These are phyloP conservation scores for Carposina sasakii DNA, from an alignment of 1,140 invertebrate genomes.

Conservation along the genomic window DNA sequence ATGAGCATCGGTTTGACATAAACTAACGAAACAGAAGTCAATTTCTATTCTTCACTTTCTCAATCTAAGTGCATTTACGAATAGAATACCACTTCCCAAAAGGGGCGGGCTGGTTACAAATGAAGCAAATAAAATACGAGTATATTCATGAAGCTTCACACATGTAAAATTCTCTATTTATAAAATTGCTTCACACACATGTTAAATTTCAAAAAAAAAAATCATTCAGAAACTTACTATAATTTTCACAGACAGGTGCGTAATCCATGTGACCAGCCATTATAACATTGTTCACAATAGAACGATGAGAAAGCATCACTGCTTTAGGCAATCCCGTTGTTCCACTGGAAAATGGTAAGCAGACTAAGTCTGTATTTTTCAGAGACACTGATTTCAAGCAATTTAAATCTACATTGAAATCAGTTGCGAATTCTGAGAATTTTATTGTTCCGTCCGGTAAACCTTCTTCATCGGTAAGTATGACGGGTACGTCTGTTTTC, in stretches of 20 bases:
- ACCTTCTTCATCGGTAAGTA: conserved; percentile 63
- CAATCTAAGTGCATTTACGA: too few species aligned
- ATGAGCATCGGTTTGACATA: too few species aligned
- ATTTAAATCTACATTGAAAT: conserved; percentile 60
- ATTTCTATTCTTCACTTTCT: too few species aligned
- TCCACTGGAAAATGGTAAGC: conserved; percentile 84
- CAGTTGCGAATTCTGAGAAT: conserved; percentile 74
- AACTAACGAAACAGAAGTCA: too few species aligned
- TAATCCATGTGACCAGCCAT: conserved; percentile 57
- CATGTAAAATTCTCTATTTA: too few species aligned
- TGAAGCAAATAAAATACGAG: too few species aligned
- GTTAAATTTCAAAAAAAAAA: too few species aligned
- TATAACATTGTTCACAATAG: conserved; percentile 71
- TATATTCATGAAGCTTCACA: too few species aligned
- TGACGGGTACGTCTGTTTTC: conserved; percentile 71
- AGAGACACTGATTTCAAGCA: conserved; percentile 61
- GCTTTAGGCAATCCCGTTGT: conserved; percentile 93
- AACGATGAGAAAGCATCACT: conserved; percentile 83
- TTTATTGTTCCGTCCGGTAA: conserved; percentile 74
- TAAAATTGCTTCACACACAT: too few species aligned
- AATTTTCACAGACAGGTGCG: conserved; percentile 44
- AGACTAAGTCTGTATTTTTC: conserved; percentile 66
- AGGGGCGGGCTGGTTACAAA: too few species aligned
- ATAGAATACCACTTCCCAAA: too few species aligned
- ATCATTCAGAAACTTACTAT: too few species aligned